A percentile compares a stretch with the other conserved stretches of the same genome.
Conservation (phyloP, 2,797 vertebrate genomes). For the Tapirus indicus region DNA sequence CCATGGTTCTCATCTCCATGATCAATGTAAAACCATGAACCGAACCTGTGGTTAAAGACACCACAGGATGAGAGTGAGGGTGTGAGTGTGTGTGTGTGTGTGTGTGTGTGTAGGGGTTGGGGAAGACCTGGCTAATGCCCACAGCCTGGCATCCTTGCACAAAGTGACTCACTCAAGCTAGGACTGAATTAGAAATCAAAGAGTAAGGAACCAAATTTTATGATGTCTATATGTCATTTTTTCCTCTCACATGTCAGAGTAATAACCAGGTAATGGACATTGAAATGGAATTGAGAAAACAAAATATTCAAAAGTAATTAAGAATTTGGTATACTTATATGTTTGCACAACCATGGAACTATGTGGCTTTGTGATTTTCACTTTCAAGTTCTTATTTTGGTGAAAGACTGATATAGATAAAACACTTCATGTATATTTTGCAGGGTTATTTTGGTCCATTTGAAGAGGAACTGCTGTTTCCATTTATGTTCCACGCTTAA, state of each 20-base stretch:
- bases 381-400: slow-evolving; percentile 53
- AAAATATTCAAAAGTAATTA: slow-evolving; percentile 29
- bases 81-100: neutral
- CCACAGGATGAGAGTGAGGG: neutral
- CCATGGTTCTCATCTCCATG: neutral
- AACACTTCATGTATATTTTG: neutral
- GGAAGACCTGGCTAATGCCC: neutral
- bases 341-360: neutral
- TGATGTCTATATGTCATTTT: neutral
- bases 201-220: neutral
- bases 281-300: slow-evolving; percentile 35
- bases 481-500: neutral
- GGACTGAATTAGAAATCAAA: neutral
- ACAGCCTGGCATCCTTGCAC: neutral
- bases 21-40: neutral
- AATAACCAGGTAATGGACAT: neutral
- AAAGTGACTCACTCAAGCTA: neutral
- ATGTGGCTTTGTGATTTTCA: slow-evolving; percentile 28
- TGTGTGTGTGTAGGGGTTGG: neutral
- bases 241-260: neutral
- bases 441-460: slow-evolving; percentile 12
- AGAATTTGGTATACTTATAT: neutral
- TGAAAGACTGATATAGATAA: slow-evolving; percentile 48
- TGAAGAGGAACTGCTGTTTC: slow-evolving; percentile 40
- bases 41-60: neutral